Percentiles rank a stretch among this genome's conserved stretches.
Conservation (phyloP, 2,113 vertebrate species). For the Puffinus mauretanicus region DNA sequence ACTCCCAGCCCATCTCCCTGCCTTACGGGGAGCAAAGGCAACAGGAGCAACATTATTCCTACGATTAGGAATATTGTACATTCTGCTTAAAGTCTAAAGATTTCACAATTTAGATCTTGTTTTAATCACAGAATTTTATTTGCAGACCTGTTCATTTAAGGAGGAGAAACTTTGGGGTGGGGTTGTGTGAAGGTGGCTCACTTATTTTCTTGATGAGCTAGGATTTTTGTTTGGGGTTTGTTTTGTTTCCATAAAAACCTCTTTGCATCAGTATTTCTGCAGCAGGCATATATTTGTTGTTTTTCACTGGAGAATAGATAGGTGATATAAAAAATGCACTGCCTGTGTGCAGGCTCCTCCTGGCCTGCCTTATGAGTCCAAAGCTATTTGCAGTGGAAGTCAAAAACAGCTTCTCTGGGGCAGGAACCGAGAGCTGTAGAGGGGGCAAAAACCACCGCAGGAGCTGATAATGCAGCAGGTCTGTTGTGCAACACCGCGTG, state of each 20-base stretch:
- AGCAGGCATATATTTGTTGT: background rate
- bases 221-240: background rate
- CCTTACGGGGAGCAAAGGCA: background rate
- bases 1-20: background rate
- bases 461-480: background rate
- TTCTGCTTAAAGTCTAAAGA: background rate
- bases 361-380: background rate
- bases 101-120: background rate
- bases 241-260: background rate
- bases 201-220: background rate
- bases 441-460: background rate
- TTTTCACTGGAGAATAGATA: background rate
- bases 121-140: background rate
- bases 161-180: background rate
- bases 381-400: background rate
- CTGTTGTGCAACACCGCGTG: background rate
- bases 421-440: background rate
- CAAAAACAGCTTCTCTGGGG: background rate
- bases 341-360: background rate
- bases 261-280: background rate
- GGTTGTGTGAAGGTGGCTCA: background rate
- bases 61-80: background rate
- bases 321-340: background rate
- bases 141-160: background rate
- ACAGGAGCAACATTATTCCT: background rate